Evolutionary conservation across 2,888 invertebrate species (phyloP), one percentile per base, ranked within the genome.

Genomic region (Gryllus longicercus): DNA sequence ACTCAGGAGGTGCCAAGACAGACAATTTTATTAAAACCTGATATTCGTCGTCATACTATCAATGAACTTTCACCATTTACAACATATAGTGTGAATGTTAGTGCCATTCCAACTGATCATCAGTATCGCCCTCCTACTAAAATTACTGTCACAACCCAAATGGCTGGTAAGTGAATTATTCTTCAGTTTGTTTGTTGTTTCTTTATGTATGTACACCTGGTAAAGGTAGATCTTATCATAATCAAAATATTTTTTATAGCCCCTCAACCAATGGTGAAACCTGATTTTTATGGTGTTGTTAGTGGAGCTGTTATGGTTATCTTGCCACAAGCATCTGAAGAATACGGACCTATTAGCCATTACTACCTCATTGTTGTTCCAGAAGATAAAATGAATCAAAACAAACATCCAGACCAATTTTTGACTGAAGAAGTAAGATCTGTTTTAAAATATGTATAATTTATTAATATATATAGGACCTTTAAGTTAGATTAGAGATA

Each of bases 311-410:
- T 96, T 85, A 80, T 84, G 83, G 96, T 97, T n/a, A 96, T 96
- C 85, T 88, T 97, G 85, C 97, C 96, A 51, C 96, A 96, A 88
- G 98, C 99, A 0, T 97, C 97, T 0, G 99, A 99, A 89, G 98
- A 98, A 87, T 98, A 98, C 86, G 99, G 99, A 38, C 97, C 97
- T 11, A 97, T 99, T 84, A 96, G 96, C 81, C 97, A 99, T 89
- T 99, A 99, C 88, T 97, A 94, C 88, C 89, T 99, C 85, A 94
- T 98, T 84, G 97, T 99, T 81, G 97, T 99, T 38, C 98, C 98
- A 5, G 95, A 96, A 85, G 95, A 96, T 85, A 93, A 94, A 86
- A 89, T 90, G 1, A 92, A 91, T 82, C 88, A 91, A 79, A 92
- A 94, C 85, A 95, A 94, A 87, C 92, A 95, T 86, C 96, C 97